phyloP scores from a whole-genome alignment of 2,113 vertebrate species.

The Pardalotus punctatus region DNA sequence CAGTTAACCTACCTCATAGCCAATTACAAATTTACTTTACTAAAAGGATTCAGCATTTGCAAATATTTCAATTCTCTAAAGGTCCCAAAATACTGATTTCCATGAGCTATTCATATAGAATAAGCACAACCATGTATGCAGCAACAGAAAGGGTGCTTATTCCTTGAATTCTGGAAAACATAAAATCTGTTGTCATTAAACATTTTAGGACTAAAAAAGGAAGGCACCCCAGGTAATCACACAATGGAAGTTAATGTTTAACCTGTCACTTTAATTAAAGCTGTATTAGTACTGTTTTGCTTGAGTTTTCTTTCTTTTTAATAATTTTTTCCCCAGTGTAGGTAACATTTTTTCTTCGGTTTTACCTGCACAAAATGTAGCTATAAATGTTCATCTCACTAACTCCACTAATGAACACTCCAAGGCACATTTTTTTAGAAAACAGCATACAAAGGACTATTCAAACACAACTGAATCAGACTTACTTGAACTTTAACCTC shows the following conservation, averaged over 20 bases:
- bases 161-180: not conserved
- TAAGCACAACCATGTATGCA: not conserved
- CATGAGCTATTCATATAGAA: not conserved
- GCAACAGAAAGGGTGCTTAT: not conserved
- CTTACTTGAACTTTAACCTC: constrained; percentile 99
- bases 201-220: not conserved
- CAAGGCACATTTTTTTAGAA: not conserved
- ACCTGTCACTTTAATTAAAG: not conserved
- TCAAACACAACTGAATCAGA: not conserved
- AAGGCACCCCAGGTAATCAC: not conserved
- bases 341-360: not conserved
- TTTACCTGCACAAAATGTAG: not conserved
- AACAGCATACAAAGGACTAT: not conserved
- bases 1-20: not conserved
- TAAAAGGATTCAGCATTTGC: not conserved
- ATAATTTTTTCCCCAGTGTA: not conserved
- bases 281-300: not conserved
- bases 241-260: not conserved
- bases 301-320: not conserved
- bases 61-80: not conserved
- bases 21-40: not conserved
- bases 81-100: not conserved
- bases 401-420: not conserved
- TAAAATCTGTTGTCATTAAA: not conserved
- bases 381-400: not conserved